Base-by-base conservation (phyloP, 2,113 vertebrate genomes). In the Prochilodus magdalenae region DNA sequence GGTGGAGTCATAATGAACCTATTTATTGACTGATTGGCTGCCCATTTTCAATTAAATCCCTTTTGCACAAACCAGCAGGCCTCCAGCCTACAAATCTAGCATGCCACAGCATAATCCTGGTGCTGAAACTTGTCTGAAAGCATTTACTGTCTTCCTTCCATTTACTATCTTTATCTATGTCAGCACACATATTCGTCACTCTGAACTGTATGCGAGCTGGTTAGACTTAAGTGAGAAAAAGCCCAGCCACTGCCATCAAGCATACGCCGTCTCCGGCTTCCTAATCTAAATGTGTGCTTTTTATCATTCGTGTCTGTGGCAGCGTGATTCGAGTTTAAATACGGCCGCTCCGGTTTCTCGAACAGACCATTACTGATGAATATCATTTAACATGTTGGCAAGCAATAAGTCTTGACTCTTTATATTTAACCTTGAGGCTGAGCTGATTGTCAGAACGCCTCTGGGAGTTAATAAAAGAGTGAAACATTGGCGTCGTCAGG, bases 381-480 rank as follows among this genome's bases (percentile, higher is more conserved):
- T 60, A 70, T 70, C 33, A 70, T 70, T 70, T 70, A 70, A 44
- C 11, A 44, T 24, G 22, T 29, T n/a, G 36, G n/a, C 66, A 70
- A 44, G 36, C 66, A 44, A 44, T 44, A 44, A 29, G 66, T 44
- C 40, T 36, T 44, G 33, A 1, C n/a, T 70, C 57, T 60, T 60
- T 60, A 60, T 5, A 13, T 69, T 70, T 44, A 70, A 40, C 66
- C 66, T 70, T 70, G 22, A 44, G 66, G 66, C 22, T 11, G 66
- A 67, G 57, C 18, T 6, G 65, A 36, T 36, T 20, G 30, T 67
- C 65, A 36, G 22, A 24, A 67, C 5, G 30, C 66, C 36, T 44
- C 66, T 14, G 36, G 33, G 66, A 69, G 66, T 69, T 70, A 70
- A 70, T 70, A 24, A 70, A 70, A 40, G 66, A 40, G 36, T 70